phyloP scores from a whole-genome alignment of 2,797 vertebrate genomes.

The Xyrichtys novacula region DNA sequence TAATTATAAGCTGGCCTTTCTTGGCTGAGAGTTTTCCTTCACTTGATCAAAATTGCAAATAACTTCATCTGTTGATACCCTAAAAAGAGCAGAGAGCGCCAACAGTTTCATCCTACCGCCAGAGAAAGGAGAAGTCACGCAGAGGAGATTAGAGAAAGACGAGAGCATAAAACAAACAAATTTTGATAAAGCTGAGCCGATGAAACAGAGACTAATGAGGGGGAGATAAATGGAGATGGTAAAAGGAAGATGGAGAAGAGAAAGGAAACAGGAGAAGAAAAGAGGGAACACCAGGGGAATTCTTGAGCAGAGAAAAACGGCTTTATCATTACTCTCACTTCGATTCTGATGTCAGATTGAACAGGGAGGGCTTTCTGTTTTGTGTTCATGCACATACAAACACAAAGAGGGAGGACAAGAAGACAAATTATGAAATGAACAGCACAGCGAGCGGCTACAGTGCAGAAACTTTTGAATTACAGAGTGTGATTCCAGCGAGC shows the following conservation, averaged over 20 bases:
- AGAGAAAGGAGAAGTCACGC: constrained; percentile 40
- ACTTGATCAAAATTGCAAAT: constrained; percentile 32
- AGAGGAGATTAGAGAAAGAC: constrained; percentile 21
- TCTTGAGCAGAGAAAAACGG: constrained; percentile 30
- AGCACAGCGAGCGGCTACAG: not conserved
- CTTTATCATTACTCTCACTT: constrained; percentile 31
- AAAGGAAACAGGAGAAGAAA: constrained; percentile 30
- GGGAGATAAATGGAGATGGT: constrained; percentile 20
- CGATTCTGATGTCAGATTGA: constrained; percentile 43
- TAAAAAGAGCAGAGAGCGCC: constrained; percentile 35
- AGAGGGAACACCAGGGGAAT: not conserved
- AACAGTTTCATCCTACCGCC: constrained; percentile 31
- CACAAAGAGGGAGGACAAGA: not conserved
- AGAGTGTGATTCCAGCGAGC: not conserved
- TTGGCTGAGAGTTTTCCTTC: constrained; percentile 17
- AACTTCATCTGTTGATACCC: constrained; percentile 60
- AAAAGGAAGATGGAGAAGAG: constrained; percentile 26
- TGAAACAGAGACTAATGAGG: constrained; percentile 26
- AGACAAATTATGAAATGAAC: constrained; percentile 8
- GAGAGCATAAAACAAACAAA: constrained; percentile 40
- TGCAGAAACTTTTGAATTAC: constrained; percentile 16
- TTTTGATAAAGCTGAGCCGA: constrained; percentile 22
- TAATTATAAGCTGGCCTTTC: constrained; percentile 14
- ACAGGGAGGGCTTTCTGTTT: constrained; percentile 27
- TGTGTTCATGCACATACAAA: constrained; percentile 4